Conservation (phyloP, 2,113 vertebrate genomes). For the Nothocercus julius region DNA sequence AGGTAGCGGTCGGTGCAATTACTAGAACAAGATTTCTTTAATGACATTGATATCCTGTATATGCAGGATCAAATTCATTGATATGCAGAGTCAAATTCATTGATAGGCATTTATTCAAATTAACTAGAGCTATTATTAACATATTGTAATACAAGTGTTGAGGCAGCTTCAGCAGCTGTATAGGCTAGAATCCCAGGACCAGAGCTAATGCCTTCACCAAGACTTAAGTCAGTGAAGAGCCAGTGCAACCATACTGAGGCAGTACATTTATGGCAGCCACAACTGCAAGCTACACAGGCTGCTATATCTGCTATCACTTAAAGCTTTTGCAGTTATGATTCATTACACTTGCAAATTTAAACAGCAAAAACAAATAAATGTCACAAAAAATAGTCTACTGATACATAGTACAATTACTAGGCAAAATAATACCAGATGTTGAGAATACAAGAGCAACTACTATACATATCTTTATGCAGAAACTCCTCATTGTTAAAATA, state of each 20-base stretch:
- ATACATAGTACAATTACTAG: not conserved
- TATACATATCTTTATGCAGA: not conserved
- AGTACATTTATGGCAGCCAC: not conserved
- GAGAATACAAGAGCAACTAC: constrained; percentile 1
- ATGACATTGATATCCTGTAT: not conserved
- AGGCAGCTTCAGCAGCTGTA: not conserved
- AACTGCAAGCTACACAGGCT: not conserved
- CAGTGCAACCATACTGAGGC: not conserved
- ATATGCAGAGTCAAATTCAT: not conserved
- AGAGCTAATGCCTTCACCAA: not conserved
- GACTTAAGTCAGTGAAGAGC: not conserved
- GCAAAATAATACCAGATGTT: constrained; percentile 29
- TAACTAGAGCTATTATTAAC: not conserved
- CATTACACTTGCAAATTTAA: not conserved
- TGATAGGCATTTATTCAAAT: not conserved
- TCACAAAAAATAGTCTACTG: not conserved
- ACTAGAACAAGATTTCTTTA: not conserved
- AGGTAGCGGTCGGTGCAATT: not conserved
- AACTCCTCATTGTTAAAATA: not conserved
- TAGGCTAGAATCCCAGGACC: not conserved
- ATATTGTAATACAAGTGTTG: too few relatives aligned
- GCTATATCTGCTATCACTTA: not conserved
- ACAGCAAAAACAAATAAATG: not conserved
- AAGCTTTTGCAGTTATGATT: not conserved
- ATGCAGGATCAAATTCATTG: not conserved